A percentile compares a stretch with the other conserved stretches of the same genome.
Conservation (phyloP, 2,797 vertebrate species). For the Harpagifer antarcticus region DNA sequence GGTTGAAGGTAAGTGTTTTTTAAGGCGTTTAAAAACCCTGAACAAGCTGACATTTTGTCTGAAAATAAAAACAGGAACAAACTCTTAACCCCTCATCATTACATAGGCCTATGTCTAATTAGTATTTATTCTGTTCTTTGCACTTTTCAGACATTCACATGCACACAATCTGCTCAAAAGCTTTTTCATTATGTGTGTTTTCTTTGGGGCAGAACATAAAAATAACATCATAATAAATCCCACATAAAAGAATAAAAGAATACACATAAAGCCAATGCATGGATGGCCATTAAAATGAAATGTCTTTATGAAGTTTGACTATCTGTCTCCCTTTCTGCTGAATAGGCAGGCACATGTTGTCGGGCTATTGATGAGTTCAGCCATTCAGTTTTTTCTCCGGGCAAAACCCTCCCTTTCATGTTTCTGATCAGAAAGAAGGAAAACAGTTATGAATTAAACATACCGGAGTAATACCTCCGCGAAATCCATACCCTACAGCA, state of each 20-base stretch:
- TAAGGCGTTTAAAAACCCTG: constrained; percentile 10
- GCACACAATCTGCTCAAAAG: constrained; percentile 12
- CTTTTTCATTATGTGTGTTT: constrained; percentile 37
- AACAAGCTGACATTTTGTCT: constrained; percentile 21
- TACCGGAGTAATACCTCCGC: constrained; percentile 60
- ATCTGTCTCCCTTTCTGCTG: constrained; percentile 86
- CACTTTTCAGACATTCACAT: constrained; percentile 13
- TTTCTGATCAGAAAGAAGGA: constrained; percentile 81
- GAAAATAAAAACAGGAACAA: neutral
- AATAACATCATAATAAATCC: constrained; percentile 52
- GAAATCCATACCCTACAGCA: constrained; percentile 70
- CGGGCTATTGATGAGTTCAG: constrained; percentile 82
- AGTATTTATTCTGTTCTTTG: constrained; percentile 1
- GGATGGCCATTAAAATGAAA: constrained; percentile 43
- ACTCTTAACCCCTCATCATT: constrained; percentile 6
- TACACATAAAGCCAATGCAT: constrained; percentile 35
- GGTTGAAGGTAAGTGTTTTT: neutral
- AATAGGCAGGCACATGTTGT: constrained; percentile 64
- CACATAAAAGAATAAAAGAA: constrained; percentile 62
- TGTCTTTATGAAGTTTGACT: constrained; percentile 73
- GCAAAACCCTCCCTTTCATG: constrained; percentile 78
- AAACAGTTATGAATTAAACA: constrained; percentile 82
- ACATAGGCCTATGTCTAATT: neutral
- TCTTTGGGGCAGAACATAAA: constrained; percentile 64
- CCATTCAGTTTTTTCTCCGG: constrained; percentile 81